Base-by-base conservation (phyloP, 2,888 invertebrate genomes). In the Lasiommata megera region DNA sequence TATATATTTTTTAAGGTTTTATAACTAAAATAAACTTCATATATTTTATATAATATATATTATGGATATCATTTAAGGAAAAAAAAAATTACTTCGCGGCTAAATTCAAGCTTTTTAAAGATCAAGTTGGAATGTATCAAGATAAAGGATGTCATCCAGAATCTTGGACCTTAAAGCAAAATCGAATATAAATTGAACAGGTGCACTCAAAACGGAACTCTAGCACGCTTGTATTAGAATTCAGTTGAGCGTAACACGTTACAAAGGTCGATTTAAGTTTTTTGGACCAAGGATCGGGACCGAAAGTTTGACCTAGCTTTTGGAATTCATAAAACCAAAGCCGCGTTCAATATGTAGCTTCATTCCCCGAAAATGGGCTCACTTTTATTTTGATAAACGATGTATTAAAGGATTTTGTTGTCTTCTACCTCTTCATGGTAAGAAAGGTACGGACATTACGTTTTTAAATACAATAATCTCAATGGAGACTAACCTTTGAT, bases 91-190 rank as follows among this genome's bases (percentile, higher is more conserved):
- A 34, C 61, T 52, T 68, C 63, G 77, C 74, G 76, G 76, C 76
- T 76, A 67, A 74, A 74, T 72, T 74, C 70, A 77, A 79, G 76
- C 77, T 79, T 71, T 70, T 69, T 79, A 79, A 80, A 83, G 80
- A 80, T 78, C 77, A 75, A 71, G 67, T 75, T 73, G 84, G 86
- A 88, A 88, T 88, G 84, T 84, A 83, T 86, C 83, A 81, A 80
- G 88, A 89, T 89, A 88, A 88, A 88, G 80, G 84, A 88, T 88
- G 88, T 88, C 88, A 88, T 87, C 86, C 85, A 80, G 82, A 87
- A 84, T 82, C 80, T 76, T 75, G 74, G 79, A 79, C 79, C 74
- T 75, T 76, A 80, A 77, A 71, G 77, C 78, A 67, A 82, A 82
- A 56, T 58, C 61, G 60, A 58, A 58, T 48, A 52, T 78, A 74